Conservation (phyloP, 1,140 invertebrate genomes). For the Globodera ellingtonae region DNA sequence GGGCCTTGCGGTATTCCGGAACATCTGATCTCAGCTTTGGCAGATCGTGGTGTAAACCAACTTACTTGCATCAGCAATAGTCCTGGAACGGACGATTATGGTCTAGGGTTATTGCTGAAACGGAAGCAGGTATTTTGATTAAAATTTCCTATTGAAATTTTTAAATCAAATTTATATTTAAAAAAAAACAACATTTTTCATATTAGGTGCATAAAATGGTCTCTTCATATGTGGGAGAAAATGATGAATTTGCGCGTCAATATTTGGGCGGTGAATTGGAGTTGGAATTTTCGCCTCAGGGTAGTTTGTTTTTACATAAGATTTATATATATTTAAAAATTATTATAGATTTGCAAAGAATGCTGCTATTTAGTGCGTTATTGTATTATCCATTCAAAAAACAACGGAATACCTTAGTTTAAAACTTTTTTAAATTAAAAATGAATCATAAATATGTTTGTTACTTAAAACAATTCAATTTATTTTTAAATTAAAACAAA, state of each 20-base stretch:
- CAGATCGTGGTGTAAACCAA: slow-evolving; percentile 76
- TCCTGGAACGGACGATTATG: slow-evolving; percentile 90
- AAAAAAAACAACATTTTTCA: slow-evolving; percentile 67
- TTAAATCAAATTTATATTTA: too few species aligned
- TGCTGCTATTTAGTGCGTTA: not conserved
- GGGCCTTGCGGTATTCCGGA: slow-evolving; percentile 98
- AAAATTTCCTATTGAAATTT: too few species aligned
- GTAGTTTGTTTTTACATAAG: slow-evolving; percentile 46
- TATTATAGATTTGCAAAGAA: slow-evolving; percentile 4
- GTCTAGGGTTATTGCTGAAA: slow-evolving; percentile 81
- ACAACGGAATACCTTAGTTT: too few species aligned
- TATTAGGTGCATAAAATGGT: slow-evolving; percentile 88
- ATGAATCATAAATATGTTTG: not conserved
- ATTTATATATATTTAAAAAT: not conserved
- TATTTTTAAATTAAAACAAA: not conserved
- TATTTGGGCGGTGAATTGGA: slow-evolving; percentile 88
- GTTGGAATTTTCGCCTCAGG: slow-evolving; percentile 87
- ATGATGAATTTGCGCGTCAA: slow-evolving; percentile 92
- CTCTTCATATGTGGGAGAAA: slow-evolving; percentile 96
- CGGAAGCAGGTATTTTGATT: not conserved
- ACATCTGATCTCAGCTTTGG: slow-evolving; percentile 84
- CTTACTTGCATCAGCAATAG: slow-evolving; percentile 95
- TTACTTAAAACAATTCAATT: not conserved
- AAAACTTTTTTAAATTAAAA: slow-evolving; percentile 61
- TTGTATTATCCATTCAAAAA: too few species aligned